Conservation (phyloP, 2,113 vertebrate genomes). For the Charina bottae region DNA sequence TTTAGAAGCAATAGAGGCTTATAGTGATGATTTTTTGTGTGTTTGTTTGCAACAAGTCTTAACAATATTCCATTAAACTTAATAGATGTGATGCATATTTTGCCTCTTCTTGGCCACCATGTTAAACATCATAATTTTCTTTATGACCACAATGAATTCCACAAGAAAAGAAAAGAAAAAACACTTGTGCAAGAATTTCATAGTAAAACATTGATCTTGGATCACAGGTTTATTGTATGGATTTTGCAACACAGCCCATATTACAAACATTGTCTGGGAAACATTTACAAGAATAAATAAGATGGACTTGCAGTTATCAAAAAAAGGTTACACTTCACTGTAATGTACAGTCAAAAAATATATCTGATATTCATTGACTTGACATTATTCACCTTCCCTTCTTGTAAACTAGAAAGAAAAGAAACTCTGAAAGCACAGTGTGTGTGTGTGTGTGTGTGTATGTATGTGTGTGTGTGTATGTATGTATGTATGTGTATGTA, state of each 20-base stretch:
- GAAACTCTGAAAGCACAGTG: constrained; percentile 79
- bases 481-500: no score
- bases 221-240: constrained; percentile 85
- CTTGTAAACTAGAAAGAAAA: constrained; percentile 76
- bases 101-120: neutral
- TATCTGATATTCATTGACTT: constrained; percentile 85
- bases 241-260: constrained; percentile 82
- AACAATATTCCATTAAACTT: neutral
- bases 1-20: neutral
- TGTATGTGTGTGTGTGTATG: no score
- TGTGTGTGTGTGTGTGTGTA: no score
- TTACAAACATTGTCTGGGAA: constrained; percentile 83
- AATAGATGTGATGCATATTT: neutral
- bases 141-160: neutral
- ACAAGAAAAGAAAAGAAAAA: constrained; percentile 61
- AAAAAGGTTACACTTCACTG: constrained; percentile 84
- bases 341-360: constrained; percentile 89
- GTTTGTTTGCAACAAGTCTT: neutral
- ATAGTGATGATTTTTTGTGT: neutral
- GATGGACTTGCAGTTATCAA: constrained; percentile 84
- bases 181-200: constrained; percentile 68
- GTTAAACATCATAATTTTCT: neutral
- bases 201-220: constrained; percentile 83
- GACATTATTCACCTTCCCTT: constrained; percentile 81
- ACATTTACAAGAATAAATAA: constrained; percentile 89